Percentiles rank a stretch among this genome's conserved stretches.
phyloP scores from a whole-genome alignment of 1,140 invertebrate genomes.

The Scylla paramamosain region DNA sequence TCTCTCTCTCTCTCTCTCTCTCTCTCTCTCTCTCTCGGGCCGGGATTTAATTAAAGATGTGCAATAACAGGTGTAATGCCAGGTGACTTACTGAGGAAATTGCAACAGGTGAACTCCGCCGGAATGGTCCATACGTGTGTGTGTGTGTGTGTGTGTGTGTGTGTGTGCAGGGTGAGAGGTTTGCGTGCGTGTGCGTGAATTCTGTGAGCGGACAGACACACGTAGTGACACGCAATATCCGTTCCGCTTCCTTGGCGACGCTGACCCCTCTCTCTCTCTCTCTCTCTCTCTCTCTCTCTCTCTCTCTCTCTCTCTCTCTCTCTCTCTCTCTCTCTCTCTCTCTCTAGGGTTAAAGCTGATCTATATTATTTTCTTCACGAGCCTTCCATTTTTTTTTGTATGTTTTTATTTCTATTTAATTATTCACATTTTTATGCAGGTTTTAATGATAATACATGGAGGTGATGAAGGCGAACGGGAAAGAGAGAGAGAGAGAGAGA shows the following conservation, averaged over 20 bases:
- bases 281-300: constrained; percentile 44
- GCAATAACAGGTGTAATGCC: too few relatives aligned
- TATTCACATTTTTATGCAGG: constrained; percentile 49
- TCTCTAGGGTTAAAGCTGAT: not conserved
- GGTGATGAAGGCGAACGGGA: too few relatives aligned
- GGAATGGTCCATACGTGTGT: not conserved
- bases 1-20: not conserved
- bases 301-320: constrained; percentile 35
- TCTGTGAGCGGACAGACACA: not conserved
- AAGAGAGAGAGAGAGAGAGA: too few relatives aligned
- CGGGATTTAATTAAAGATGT: not conserved
- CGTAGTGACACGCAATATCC: constrained; percentile 11
- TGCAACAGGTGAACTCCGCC: not conserved
- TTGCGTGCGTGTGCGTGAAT: constrained; percentile 35
- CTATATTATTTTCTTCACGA: not conserved
- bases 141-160: constrained; percentile 24
- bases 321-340: constrained; percentile 17
- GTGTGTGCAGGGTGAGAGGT: not conserved
- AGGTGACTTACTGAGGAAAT: not conserved
- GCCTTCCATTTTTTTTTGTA: not conserved
- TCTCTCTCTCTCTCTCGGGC: not conserved
- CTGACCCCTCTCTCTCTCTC: constrained; percentile 3
- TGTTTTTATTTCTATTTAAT: constrained; percentile 46
- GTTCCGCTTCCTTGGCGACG: not conserved
- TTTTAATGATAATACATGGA: not conserved